Percentiles rank a stretch among this genome's conserved stretches.
phyloP scores from a whole-genome alignment of 2,113 vertebrate genomes.

The Notothenia coriiceps region DNA sequence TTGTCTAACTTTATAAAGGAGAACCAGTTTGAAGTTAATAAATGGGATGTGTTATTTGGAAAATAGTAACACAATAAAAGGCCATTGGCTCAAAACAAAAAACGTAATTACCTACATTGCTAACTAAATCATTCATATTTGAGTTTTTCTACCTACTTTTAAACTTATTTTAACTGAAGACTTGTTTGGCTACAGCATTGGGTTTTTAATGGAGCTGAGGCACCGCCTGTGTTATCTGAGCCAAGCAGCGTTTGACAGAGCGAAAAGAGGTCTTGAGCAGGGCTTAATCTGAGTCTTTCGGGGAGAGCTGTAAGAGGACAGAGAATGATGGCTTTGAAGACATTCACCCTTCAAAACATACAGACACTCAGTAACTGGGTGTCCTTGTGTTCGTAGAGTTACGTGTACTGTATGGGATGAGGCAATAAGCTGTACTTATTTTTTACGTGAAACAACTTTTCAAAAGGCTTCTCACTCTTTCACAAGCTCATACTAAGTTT shows the following conservation, averaged over 20 bases:
- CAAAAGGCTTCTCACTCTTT: background rate
- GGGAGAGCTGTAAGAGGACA: constrained; percentile 14
- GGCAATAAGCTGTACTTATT: background rate
- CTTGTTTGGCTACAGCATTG: background rate
- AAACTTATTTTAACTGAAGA: constrained; percentile 18
- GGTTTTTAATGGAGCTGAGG: constrained; percentile 8
- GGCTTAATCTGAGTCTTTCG: constrained; percentile 38
- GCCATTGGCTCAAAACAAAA: background rate
- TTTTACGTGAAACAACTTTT: background rate
- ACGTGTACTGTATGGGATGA: background rate
- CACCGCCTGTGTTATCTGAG: constrained; percentile 26
- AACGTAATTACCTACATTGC: background rate
- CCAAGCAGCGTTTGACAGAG: constrained; percentile 30
- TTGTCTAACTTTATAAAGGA: background rate
- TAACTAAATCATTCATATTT: constrained; percentile 4
- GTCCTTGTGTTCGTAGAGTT: background rate
- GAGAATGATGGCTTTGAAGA: constrained; percentile 40
- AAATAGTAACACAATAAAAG: background rate
- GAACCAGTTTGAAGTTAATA: background rate
- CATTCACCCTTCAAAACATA: background rate
- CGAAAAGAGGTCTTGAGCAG: constrained; percentile 17
- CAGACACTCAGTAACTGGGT: background rate
- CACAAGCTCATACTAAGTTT: background rate
- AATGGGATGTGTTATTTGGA: background rate
- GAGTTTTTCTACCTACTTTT: constrained; percentile 1